Percentiles rank a stretch among this genome's conserved stretches.
Evolutionary conservation across 2,113 vertebrate species (phyloP).

Genomic region (Sceloporus tristichus): DNA sequence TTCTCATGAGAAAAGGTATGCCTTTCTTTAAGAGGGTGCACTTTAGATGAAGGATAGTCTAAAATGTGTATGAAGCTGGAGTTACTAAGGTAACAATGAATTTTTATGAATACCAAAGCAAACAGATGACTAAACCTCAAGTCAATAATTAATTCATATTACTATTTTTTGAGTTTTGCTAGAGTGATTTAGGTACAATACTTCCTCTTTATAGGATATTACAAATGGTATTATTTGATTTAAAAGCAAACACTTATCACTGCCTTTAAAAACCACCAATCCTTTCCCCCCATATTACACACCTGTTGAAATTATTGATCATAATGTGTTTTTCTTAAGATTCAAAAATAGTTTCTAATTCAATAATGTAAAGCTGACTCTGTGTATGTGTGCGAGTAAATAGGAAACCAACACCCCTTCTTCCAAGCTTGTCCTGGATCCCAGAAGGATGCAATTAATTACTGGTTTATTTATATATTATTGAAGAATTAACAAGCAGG

Average conservation of each 20-base stretch:
- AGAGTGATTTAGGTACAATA: conserved; percentile 64
- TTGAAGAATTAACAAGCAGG: too few species aligned
- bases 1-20: conserved; percentile 52
- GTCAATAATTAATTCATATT: conserved; percentile 83
- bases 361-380: background rate
- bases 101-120: conserved; percentile 64
- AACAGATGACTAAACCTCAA: conserved; percentile 69
- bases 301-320: conserved; percentile 54
- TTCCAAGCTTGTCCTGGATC: too few species aligned
- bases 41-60: conserved; percentile 65
- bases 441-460: too few species aligned
- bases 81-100: conserved; percentile 73
- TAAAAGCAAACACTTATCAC: conserved; percentile 76
- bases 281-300: conserved; percentile 47
- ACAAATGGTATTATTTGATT: conserved; percentile 76
- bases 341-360: background rate
- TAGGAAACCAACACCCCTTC: too few species aligned
- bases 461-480: too few species aligned
- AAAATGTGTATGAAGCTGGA: conserved; percentile 56
- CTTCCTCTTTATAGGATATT: conserved; percentile 70
- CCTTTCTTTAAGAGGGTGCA: conserved; percentile 73
- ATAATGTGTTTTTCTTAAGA: background rate
- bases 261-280: conserved; percentile 54
- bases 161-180: conserved; percentile 62
- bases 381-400: too few species aligned